Evolutionary conservation across 1,140 invertebrate species (phyloP).

Genomic region (Drosophila yakuba): DNA sequence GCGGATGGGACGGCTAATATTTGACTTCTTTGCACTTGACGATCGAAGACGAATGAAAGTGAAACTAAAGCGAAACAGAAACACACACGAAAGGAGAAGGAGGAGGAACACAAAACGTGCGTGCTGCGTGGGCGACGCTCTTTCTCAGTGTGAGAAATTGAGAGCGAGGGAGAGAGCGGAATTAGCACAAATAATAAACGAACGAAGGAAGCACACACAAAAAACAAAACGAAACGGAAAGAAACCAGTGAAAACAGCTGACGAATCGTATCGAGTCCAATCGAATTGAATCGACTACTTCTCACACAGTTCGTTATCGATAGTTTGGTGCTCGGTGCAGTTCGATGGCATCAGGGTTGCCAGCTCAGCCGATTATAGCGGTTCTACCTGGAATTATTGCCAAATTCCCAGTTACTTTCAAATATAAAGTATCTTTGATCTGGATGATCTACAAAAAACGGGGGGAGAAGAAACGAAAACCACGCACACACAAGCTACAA

Average conservation of each 20-base stretch:
- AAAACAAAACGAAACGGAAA: constrained; percentile 27
- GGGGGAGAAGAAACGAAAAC: neutral
- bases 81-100: neutral
- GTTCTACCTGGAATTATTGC: constrained; percentile 9
- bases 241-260: constrained; percentile 47
- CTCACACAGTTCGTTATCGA: constrained; percentile 21
- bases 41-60: constrained; percentile 41
- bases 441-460: constrained; percentile 17
- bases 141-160: neutral
- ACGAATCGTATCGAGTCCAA: constrained; percentile 4
- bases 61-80: constrained; percentile 22
- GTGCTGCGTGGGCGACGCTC: constrained; percentile 56
- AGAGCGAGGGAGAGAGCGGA: neutral
- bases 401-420: neutral
- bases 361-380: constrained; percentile 9
- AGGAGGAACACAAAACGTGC: constrained; percentile 40
- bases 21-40: constrained; percentile 76
- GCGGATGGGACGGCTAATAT: constrained; percentile 37
- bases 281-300: constrained; percentile 2
- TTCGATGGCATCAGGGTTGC: constrained; percentile 14
- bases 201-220: constrained; percentile 6
- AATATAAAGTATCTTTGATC: neutral
- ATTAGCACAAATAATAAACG: constrained; percentile 36
- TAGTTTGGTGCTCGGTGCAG: constrained; percentile 12
- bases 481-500: constrained; percentile 2